Conservation (phyloP, 2,888 invertebrate species). For the Cheilosia vulpina region DNA sequence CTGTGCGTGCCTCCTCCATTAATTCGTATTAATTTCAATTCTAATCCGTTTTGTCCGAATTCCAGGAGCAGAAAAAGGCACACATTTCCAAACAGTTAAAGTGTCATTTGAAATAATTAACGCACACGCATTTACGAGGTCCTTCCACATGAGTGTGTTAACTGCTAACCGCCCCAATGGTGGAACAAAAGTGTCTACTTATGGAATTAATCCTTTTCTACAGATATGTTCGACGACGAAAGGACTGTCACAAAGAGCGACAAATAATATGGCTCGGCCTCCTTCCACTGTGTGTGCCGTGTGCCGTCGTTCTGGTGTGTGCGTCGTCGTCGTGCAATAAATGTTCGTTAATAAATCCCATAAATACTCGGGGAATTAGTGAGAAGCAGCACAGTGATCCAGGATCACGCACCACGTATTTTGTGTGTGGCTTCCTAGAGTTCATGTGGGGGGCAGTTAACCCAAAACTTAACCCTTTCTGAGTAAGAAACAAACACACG, state of each 20-base stretch:
- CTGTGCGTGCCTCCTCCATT: slow-evolving; percentile 46
- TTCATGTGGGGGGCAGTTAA: slow-evolving; percentile 59
- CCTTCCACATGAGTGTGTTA: slow-evolving; percentile 52
- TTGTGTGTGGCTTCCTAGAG: slow-evolving; percentile 69
- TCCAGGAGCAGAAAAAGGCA: slow-evolving; percentile 65
- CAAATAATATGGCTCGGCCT: slow-evolving; percentile 64
- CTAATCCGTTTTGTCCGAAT: slow-evolving; percentile 74
- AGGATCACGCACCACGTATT: slow-evolving; percentile 74
- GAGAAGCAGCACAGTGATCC: slow-evolving; percentile 71
- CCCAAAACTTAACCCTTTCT: slow-evolving; percentile 66
- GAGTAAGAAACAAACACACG: slow-evolving; percentile 16
- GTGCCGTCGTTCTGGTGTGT: neutral
- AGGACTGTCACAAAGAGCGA: slow-evolving; percentile 57
- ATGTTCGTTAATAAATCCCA: slow-evolving; percentile 75
- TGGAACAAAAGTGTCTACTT: slow-evolving; percentile 36
- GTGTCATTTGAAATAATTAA: slow-evolving; percentile 75
- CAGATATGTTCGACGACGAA: slow-evolving; percentile 53
- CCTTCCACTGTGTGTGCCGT: slow-evolving; percentile 1
- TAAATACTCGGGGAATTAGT: slow-evolving; percentile 74
- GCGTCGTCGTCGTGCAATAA: slow-evolving; percentile 49
- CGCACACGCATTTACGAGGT: slow-evolving; percentile 56
- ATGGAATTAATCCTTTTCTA: slow-evolving; percentile 74
- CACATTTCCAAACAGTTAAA: slow-evolving; percentile 73
- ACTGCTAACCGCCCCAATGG: neutral
- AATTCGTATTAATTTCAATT: slow-evolving; percentile 71